Evolutionary conservation across 2,797 vertebrate species (phyloP).

Genomic region (Gallirallus australis): DNA sequence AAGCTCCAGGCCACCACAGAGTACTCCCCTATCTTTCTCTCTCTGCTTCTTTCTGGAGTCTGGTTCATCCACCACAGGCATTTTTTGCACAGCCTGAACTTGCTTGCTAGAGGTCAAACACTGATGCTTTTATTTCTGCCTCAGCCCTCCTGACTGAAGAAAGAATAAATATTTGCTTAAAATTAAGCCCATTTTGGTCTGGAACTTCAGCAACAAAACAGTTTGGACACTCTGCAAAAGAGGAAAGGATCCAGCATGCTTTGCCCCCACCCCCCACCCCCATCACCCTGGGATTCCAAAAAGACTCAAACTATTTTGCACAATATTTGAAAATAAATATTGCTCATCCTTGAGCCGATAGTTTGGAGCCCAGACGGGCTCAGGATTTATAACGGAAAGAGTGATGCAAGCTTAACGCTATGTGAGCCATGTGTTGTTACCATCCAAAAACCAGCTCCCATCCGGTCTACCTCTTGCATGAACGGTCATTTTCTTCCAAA

Average conservation of each 20-base stretch:
- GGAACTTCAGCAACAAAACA: slow-evolving; percentile 57
- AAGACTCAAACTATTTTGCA: slow-evolving; percentile 66
- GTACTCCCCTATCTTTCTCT: background rate
- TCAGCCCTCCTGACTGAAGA: slow-evolving; percentile 45
- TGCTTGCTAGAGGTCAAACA: slow-evolving; percentile 58
- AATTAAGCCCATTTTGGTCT: slow-evolving; percentile 62
- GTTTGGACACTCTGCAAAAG: slow-evolving; percentile 29
- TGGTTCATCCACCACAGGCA: slow-evolving; percentile 12
- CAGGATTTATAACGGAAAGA: slow-evolving; percentile 60
- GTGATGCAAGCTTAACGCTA: slow-evolving; percentile 54
- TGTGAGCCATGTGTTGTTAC: slow-evolving; percentile 55
- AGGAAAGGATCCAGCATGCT: slow-evolving; percentile 42
- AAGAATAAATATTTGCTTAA: slow-evolving; percentile 72
- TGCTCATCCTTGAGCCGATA: slow-evolving; percentile 61
- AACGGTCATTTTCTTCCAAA: slow-evolving; percentile 1
- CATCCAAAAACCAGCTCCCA: slow-evolving; percentile 42
- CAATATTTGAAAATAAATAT: slow-evolving; percentile 75
- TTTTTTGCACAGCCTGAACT: slow-evolving; percentile 52
- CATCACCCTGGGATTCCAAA: slow-evolving; percentile 35
- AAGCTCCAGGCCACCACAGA: background rate
- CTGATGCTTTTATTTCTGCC: slow-evolving; percentile 64
- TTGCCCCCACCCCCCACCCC: background rate
- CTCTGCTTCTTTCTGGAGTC: background rate
- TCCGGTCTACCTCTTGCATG: slow-evolving; percentile 9
- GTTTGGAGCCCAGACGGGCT: slow-evolving; percentile 17